Evolutionary conservation across 2,888 invertebrate species (phyloP).

Genomic region (Macrostomum cliftonense): DNA sequence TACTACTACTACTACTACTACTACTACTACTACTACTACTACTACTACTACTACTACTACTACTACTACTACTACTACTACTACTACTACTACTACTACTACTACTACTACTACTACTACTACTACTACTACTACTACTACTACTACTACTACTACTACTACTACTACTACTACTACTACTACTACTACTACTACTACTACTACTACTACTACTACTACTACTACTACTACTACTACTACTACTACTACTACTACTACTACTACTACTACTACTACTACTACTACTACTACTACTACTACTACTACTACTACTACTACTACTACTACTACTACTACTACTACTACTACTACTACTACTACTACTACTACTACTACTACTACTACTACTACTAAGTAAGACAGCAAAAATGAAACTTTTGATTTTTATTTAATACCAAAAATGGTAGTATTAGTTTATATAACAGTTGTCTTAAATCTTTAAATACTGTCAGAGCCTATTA

Average conservation of each 20-base stretch:
- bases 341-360: slow-evolving; percentile 13
- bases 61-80: slow-evolving; percentile 3
- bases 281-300: slow-evolving; percentile 14
- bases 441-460: too few species aligned
- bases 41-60: slow-evolving; percentile 2
- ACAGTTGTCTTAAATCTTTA: too few species aligned
- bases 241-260: slow-evolving; percentile 14
- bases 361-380: slow-evolving; percentile 12
- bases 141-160: slow-evolving; percentile 10
- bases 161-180: slow-evolving; percentile 12
- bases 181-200: slow-evolving; percentile 12
- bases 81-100: slow-evolving; percentile 12
- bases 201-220: slow-evolving; percentile 13
- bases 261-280: slow-evolving; percentile 14
- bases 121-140: slow-evolving; percentile 12
- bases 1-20: slow-evolving; percentile 3
- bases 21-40: slow-evolving; percentile 5
- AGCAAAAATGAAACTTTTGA: too few species aligned
- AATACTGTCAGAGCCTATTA: too few species aligned
- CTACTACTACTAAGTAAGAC: slow-evolving; percentile 6
- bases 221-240: slow-evolving; percentile 14
- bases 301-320: slow-evolving; percentile 11
- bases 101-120: slow-evolving; percentile 12
- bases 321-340: slow-evolving; percentile 12
- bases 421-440: too few species aligned